Conservation (phyloP, 2,797 vertebrate genomes). For the Sternotherus odoratus region DNA sequence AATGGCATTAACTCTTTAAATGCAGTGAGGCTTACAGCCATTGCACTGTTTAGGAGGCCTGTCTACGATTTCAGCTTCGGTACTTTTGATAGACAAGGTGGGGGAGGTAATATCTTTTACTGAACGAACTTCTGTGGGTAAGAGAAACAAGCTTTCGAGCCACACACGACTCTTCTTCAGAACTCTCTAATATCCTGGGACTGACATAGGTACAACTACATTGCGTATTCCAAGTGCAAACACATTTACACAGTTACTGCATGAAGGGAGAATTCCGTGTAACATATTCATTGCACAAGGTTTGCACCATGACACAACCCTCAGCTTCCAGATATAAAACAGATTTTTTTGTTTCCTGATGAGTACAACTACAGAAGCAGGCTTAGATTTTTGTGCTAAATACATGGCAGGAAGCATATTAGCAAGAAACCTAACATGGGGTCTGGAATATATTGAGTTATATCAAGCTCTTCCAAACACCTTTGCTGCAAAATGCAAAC, state of each 20-base stretch:
- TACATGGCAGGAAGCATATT: background rate
- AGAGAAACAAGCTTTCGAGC: background rate
- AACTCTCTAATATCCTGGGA: background rate
- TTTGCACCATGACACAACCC: background rate
- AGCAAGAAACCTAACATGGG: background rate
- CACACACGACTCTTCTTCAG: background rate
- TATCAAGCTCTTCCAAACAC: background rate
- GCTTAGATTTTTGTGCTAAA: background rate
- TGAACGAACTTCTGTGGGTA: background rate
- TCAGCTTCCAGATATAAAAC: background rate
- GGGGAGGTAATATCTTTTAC: background rate
- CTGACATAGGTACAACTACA: background rate
- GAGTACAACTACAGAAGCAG: background rate
- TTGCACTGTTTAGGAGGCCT: background rate
- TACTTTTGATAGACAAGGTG: background rate
- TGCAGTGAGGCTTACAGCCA: background rate
- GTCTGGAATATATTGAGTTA: constrained; percentile 22
- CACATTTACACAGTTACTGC: background rate
- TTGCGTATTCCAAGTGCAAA: background rate
- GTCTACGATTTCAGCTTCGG: background rate
- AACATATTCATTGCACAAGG: background rate
- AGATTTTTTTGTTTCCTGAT: background rate
- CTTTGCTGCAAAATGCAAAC: constrained; percentile 5
- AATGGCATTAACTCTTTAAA: background rate
- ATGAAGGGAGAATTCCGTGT: background rate